phyloP scores from a whole-genome alignment of 2,888 invertebrate species.

The Philereme transversata region DNA sequence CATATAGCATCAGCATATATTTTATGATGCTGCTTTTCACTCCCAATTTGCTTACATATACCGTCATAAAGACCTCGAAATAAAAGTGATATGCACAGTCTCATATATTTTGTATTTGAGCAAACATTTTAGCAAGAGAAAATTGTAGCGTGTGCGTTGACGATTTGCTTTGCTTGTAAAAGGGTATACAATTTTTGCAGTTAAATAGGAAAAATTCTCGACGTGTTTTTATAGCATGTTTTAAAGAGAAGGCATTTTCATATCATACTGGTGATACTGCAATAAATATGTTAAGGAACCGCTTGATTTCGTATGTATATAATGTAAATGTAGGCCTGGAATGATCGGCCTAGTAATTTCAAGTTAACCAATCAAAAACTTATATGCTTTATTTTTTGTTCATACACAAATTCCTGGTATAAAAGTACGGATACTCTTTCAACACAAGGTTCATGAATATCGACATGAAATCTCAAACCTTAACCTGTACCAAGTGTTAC shows the following conservation, averaged over 20 bases:
- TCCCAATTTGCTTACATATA: constrained; percentile 12
- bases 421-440: too few species aligned
- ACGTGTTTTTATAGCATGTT: constrained; percentile 26
- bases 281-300: too few species aligned
- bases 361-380: too few species aligned
- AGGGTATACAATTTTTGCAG: constrained; percentile 15
- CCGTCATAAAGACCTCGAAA: constrained; percentile 15
- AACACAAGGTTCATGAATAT: too few species aligned
- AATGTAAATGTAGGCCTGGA: too few species aligned
- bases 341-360: too few species aligned
- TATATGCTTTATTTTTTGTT: too few species aligned
- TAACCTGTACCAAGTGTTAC: not conserved
- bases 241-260: constrained; percentile 25
- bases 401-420: too few species aligned
- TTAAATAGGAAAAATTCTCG: constrained; percentile 26
- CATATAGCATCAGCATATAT: constrained; percentile 8
- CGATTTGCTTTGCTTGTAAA: constrained; percentile 15
- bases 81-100: constrained; percentile 18
- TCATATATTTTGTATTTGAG: constrained; percentile 22
- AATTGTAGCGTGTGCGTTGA: constrained; percentile 14
- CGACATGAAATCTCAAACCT: too few species aligned
- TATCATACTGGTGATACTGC: constrained; percentile 17
- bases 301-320: too few species aligned
- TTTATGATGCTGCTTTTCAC: constrained; percentile 20
- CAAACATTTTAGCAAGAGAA: constrained; percentile 15